phyloP scores from a whole-genome alignment of 2,113 vertebrate genomes.

The Malurus cyaneus region DNA sequence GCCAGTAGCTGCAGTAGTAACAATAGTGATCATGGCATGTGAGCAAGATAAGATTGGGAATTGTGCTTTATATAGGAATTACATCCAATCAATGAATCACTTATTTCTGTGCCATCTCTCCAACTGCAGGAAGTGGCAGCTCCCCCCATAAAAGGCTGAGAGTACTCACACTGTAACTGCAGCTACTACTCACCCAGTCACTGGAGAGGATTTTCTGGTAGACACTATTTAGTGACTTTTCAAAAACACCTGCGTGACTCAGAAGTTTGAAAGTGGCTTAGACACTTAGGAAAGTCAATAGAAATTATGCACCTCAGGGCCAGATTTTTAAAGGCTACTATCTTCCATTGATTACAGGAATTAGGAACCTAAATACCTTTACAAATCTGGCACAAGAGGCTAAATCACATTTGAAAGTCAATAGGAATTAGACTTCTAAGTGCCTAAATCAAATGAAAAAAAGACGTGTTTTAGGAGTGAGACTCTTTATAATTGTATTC shows the following conservation, averaged over 20 bases:
- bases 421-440: constrained; percentile 63
- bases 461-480: constrained; percentile 53
- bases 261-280: constrained; percentile 63
- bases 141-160: constrained; percentile 9
- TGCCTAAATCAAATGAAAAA: constrained; percentile 69
- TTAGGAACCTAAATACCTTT: constrained; percentile 67
- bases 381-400: constrained; percentile 64
- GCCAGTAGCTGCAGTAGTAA: background rate
- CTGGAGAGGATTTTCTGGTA: background rate
- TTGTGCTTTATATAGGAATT: constrained; percentile 1
- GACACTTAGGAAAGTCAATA: constrained; percentile 62
- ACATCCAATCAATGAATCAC: constrained; percentile 17
- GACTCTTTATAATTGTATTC: constrained; percentile 68
- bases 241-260: constrained; percentile 50
- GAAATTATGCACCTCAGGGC: constrained; percentile 63
- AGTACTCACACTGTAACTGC: background rate
- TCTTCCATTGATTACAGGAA: constrained; percentile 68
- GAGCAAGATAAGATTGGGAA: background rate
- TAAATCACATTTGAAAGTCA: constrained; percentile 67
- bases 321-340: constrained; percentile 68
- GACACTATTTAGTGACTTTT: constrained; percentile 39
- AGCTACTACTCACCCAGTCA: background rate
- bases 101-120: constrained; percentile 35
- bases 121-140: background rate
- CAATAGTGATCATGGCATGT: background rate